A percentile compares a stretch with the other conserved stretches of the same genome.
These are phyloP conservation scores for Notospermus geniculatus DNA, from an alignment of 1,140 invertebrate species.

Conservation along the genomic window DNA sequence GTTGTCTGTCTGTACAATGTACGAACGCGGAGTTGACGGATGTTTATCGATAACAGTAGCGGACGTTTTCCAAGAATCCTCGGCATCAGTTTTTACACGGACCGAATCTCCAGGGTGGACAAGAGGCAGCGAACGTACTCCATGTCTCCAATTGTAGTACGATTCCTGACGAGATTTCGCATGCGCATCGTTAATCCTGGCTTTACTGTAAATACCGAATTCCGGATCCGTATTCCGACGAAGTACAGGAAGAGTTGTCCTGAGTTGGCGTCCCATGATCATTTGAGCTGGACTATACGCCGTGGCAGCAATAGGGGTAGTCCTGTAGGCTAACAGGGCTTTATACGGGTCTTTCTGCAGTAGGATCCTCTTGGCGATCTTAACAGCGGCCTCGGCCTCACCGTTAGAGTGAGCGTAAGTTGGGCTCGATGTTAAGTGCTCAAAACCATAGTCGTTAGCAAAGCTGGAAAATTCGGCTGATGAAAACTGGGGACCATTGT, in stretches of 20 bases:
- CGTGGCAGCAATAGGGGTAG: slow-evolving; percentile 9
- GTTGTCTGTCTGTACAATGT: no score
- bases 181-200: no score
- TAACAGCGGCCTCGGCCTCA: slow-evolving; percentile 23
- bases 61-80: no score
- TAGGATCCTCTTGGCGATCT: slow-evolving; percentile 24
- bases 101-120: no score
- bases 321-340: slow-evolving; percentile 14
- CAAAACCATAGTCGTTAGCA: slow-evolving; percentile 24
- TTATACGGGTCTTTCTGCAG: slow-evolving; percentile 9
- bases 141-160: no score
- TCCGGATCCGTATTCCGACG: no score
- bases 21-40: no score
- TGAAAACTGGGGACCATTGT: slow-evolving; percentile 34
- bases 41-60: no score
- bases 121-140: no score
- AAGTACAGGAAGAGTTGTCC: slow-evolving; percentile 12
- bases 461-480: slow-evolving; percentile 28
- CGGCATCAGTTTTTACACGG: no score
- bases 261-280: slow-evolving; percentile 10
- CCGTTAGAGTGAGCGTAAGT: slow-evolving; percentile 29
- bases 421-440: slow-evolving; percentile 25
- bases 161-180: no score
- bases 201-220: no score
- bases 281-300: slow-evolving; percentile 17